Conservation (phyloP, 2,113 vertebrate genomes). For the Platysteira castanea region DNA sequence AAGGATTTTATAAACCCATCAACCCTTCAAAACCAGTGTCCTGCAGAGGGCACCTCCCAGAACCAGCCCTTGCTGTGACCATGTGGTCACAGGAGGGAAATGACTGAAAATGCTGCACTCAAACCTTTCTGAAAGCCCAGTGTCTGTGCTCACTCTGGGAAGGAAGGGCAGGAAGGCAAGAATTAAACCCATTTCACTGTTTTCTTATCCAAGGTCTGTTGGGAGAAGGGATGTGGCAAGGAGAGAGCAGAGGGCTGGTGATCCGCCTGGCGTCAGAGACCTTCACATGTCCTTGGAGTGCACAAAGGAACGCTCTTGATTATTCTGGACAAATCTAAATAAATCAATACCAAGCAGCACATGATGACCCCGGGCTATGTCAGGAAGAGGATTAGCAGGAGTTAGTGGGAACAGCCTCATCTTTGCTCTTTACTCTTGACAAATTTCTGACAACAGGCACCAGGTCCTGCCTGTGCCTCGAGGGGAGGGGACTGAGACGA, state of each 20-base stretch:
- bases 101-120: not conserved
- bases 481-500: not conserved
- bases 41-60: not conserved
- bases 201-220: not conserved
- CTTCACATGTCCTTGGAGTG: not conserved
- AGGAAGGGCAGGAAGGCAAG: not conserved
- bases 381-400: not conserved
- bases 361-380: not conserved
- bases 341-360: not conserved
- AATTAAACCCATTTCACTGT: not conserved
- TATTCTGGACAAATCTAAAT: not conserved
- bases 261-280: not conserved
- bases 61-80: not conserved
- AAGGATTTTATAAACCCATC: not conserved
- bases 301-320: not conserved
- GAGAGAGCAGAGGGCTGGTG: not conserved
- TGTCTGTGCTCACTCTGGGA: not conserved
- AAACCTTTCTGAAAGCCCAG: not conserved
- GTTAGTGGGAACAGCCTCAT: not conserved
- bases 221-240: not conserved
- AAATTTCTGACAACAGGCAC: not conserved
- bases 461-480: not conserved
- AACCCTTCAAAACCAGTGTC: not conserved
- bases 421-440: not conserved
- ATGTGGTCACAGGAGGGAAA: not conserved